A percentile compares a stretch with the other conserved stretches of the same genome.
Conservation (phyloP, 2,797 vertebrate species). For the Tragopan temminckii region DNA sequence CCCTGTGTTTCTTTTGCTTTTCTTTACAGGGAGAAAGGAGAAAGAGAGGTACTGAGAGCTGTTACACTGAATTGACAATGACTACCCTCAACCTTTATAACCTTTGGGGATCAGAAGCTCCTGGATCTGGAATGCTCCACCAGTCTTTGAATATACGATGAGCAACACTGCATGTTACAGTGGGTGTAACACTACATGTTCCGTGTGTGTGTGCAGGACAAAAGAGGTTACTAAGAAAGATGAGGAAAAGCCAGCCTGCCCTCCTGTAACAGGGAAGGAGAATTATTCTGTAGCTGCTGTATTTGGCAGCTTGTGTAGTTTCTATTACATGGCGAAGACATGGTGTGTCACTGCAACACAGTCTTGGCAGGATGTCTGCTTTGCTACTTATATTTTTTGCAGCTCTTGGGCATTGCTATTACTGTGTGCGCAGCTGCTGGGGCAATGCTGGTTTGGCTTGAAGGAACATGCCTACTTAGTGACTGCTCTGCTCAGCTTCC, state of each 20-base stretch:
- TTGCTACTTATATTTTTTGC: background rate
- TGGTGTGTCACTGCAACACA: rapidly evolving
- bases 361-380: background rate
- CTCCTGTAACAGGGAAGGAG: background rate
- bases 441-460: background rate
- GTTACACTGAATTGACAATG: background rate
- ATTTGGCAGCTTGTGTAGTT: background rate
- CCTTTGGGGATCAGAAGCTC: background rate
- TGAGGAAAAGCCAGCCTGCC: background rate
- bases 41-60: background rate
- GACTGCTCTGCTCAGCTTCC: background rate
- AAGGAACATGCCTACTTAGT: background rate
- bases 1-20: background rate
- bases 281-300: background rate
- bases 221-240: background rate
- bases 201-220: no score
- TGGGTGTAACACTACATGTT: no score
- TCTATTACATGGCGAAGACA: background rate
- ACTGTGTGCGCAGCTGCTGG: rapidly evolving
- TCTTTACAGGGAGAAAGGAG: background rate
- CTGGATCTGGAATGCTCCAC: background rate
- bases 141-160: background rate
- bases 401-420: background rate
- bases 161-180: no score
- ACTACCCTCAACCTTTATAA: background rate